phyloP scores from a whole-genome alignment of 2,113 vertebrate species.

The Cryptotis parvus region DNA sequence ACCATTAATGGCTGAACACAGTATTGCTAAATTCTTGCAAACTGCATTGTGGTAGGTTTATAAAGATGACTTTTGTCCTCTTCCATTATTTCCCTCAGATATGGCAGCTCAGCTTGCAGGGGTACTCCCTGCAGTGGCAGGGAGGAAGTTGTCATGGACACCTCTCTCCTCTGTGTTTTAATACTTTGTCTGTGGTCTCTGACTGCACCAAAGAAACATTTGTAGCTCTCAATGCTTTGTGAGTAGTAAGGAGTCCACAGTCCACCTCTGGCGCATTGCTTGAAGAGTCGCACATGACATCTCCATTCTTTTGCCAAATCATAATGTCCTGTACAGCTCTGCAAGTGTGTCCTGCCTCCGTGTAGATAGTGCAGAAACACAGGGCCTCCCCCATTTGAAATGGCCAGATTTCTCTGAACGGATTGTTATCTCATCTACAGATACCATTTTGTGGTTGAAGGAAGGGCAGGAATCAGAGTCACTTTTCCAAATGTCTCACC shows the following conservation, averaged over 20 bases:
- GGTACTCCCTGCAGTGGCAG: not conserved
- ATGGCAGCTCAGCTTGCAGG: not conserved
- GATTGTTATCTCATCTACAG: not conserved
- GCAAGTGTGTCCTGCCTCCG: not conserved
- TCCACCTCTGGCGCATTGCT: not conserved
- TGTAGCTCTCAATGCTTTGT: not conserved
- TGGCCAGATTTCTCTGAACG: not conserved
- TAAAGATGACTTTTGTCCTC: not conserved
- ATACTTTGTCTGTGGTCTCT: not conserved
- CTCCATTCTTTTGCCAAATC: not conserved
- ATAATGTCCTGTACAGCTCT: fast-evolving
- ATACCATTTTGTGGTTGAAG: not conserved
- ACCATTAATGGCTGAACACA: not conserved
- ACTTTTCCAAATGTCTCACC: not conserved
- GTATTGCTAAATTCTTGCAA: not conserved
- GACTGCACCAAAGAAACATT: not conserved
- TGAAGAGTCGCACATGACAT: not conserved
- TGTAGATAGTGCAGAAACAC: fast-evolving
- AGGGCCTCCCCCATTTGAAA: not conserved
- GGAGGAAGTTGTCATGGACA: too few relatives aligned
- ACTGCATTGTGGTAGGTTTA: not conserved
- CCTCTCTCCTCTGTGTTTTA: not conserved
- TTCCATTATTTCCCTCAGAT: not conserved
- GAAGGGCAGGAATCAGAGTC: fast-evolving
- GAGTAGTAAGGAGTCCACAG: not conserved